Evolutionary conservation across 2,797 vertebrate species (phyloP).

Genomic region (Aselliscus stoliczkanus): DNA sequence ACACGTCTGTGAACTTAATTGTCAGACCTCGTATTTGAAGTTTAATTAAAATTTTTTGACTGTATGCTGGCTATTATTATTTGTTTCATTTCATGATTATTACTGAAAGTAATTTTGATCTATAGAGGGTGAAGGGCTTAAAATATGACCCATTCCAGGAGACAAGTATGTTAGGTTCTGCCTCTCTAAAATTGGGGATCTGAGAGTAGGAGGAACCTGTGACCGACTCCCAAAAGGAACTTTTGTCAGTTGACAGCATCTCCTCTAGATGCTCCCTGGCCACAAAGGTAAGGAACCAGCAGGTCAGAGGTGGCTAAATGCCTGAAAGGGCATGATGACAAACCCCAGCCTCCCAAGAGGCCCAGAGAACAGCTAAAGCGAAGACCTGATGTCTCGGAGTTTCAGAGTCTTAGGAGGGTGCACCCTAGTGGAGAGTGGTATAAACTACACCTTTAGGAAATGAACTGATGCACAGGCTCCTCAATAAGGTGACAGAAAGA

Average conservation of each 20-base stretch:
- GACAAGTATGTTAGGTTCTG: background rate
- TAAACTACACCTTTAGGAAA: background rate
- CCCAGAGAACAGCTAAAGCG: background rate
- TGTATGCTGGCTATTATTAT: background rate
- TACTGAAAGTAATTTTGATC: background rate
- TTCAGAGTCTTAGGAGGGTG: background rate
- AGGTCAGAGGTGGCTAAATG: background rate
- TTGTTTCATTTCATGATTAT: background rate
- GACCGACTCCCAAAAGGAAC: background rate
- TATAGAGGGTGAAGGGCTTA: background rate
- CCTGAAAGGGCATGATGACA: accelerated
- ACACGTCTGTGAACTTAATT: too few relatives aligned
- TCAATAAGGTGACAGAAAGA: background rate
- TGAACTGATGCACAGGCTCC: too few relatives aligned
- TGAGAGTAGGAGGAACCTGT: background rate
- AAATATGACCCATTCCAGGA: background rate
- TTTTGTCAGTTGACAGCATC: background rate
- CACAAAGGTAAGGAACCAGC: background rate
- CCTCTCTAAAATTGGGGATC: background rate
- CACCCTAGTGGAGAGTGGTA: background rate
- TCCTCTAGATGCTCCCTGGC: background rate
- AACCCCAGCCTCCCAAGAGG: too few relatives aligned
- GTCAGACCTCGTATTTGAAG: background rate
- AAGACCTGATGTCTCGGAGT: background rate
- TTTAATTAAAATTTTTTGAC: background rate